Conservation (phyloP, 2,797 vertebrate genomes). For the Nasua narica region DNA sequence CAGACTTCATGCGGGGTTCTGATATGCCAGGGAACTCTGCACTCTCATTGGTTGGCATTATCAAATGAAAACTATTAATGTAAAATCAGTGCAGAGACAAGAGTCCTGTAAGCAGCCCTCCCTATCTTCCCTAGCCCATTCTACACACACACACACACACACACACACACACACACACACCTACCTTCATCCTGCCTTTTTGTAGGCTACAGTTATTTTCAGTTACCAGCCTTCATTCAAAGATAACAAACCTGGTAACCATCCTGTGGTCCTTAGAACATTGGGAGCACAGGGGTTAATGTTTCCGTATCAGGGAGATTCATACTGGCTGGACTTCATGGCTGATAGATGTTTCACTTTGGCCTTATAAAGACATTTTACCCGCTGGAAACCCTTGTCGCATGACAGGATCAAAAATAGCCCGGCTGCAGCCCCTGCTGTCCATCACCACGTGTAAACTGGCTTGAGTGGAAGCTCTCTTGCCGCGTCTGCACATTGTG, state of each 20-base stretch:
- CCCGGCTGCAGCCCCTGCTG: conserved; percentile 85
- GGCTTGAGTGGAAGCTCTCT: conserved; percentile 79
- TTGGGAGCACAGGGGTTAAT: conserved; percentile 66
- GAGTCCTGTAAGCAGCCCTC: background rate
- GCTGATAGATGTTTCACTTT: conserved; percentile 84
- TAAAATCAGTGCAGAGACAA: background rate
- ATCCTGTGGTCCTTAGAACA: conserved; percentile 66
- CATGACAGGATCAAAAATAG: conserved; percentile 90
- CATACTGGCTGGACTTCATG: conserved; percentile 76
- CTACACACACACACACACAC: background rate
- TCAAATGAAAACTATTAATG: background rate
- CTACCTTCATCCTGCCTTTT: background rate
- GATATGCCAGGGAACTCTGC: background rate
- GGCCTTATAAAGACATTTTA: conserved; percentile 90
- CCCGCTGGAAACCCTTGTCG: conserved; percentile 84
- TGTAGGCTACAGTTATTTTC: conserved; percentile 29
- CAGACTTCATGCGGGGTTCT: background rate
- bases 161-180: background rate
- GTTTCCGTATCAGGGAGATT: conserved; percentile 75
- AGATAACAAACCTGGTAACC: conserved; percentile 18
- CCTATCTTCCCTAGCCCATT: background rate
- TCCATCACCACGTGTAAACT: conserved; percentile 85
- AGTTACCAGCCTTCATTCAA: background rate
- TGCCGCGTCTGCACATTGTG: conserved; percentile 78
- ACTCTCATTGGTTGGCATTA: background rate